Base-by-base conservation (phyloP, 2,888 invertebrate species). In the Oligia latruncula region DNA sequence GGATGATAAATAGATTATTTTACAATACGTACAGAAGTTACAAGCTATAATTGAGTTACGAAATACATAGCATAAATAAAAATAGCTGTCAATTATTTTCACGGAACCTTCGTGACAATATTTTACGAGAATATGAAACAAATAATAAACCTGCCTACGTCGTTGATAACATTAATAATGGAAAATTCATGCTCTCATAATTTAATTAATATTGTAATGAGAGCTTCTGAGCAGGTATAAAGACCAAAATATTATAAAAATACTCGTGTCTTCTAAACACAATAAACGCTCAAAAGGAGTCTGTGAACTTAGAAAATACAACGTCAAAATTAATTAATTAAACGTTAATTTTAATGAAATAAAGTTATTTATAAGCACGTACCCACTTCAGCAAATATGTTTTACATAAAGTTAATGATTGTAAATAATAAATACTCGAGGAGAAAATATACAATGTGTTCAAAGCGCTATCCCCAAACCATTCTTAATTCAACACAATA, bases 391-490 rank as follows among this genome's bases (percentile, higher is more conserved):
- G 74, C 43, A 87, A 85, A 87, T 77, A 77, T 70, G 65, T 80
- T 75, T 64, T 71, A 73, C 72, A 35, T 80, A 65, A 70, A 75
- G 23, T 83, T 80, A 62, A 86, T 77, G 40, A 40, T 40, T 40
- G 71, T 83, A 77, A 77, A 79, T 80, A 86, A 84, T 77, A 74
- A 82, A 76, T 76, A 78, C 43, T 29, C 43, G 17, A 78, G n/a
- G 60, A 9, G 76, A 70, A 76, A 73, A 75, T 80, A 70, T 64
- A 70, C 71, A 81, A 55, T 77, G 71, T 80, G 55, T 77, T 78
- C 67, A 66, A 80, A 81, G 71, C 40, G 71, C 40, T 79, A 55
- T 81, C 52, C 71, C 73, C 58, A 81, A 81, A 83, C 67, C 60
- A 74, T 81, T 81, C 55, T 70, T 74, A 76, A 77, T 77, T 66